phyloP scores from a whole-genome alignment of 2,888 invertebrate genomes.

The Lydus trimaculatus region DNA sequence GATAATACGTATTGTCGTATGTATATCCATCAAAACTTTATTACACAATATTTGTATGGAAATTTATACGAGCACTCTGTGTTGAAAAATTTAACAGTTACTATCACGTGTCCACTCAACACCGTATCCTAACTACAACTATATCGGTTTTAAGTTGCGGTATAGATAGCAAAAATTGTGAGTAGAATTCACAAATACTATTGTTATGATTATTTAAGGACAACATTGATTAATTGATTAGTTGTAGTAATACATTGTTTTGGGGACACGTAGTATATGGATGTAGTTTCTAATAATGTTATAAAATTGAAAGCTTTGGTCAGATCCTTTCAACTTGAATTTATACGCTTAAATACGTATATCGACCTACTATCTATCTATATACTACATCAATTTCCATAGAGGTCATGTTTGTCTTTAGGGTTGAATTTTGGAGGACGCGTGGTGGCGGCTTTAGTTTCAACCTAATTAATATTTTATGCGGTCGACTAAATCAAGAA shows the following conservation, averaged over 20 bases:
- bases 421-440: not conserved
- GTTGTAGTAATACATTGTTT: too few species aligned
- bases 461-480: slow-evolving; percentile 14
- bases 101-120: too few species aligned
- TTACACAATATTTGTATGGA: not conserved
- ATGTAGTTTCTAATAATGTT: too few species aligned
- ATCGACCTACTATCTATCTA: not conserved
- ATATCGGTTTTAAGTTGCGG: too few species aligned
- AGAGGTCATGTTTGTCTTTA: slow-evolving; percentile 12
- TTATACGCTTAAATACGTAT: not conserved
- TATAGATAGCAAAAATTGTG: too few species aligned
- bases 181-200: too few species aligned
- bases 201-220: too few species aligned
- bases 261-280: too few species aligned
- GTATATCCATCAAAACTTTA: not conserved
- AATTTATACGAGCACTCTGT: not conserved
- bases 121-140: too few species aligned
- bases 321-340: not conserved
- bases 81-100: too few species aligned
- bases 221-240: too few species aligned
- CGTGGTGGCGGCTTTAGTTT: slow-evolving; percentile 7
- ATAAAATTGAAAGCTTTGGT: not conserved
- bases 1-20: not conserved
- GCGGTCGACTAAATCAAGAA: slow-evolving; percentile 1
- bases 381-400: not conserved